Evolutionary conservation across 1,140 invertebrate genomes (phyloP), one percentile per base, ranked within the genome.

Genomic region (Sarcophaga bullata): DNA sequence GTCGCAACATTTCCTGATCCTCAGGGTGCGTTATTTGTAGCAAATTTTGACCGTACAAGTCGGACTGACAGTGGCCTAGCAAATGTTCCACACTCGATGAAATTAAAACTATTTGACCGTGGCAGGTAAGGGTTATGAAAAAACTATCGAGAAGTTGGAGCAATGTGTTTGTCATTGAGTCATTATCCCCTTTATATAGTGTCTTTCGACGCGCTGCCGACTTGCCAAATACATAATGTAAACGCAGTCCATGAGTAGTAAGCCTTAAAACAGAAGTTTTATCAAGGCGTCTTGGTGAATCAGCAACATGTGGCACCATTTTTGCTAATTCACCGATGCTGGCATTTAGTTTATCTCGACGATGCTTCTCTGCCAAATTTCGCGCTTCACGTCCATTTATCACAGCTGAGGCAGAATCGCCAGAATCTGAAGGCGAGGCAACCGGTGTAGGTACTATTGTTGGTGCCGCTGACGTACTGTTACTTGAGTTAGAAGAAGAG

Each of bases 191-290:
- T 1, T 85, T 83, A 10, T 15, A 19, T 78, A 46, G n/a, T 8
- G 48, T 8, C 8, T 8, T 17, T 52, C 17, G 50, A 0, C 84
- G 85, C 0, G 84, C 76, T 8, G 83, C 80, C 9, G 88, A 88
- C n/a, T 89, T 89, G 13, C 88, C 88, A 84, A 89, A 89, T 1
- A 89, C 86, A 80, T 90, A 89, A 82, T 87, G 84, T 48, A 90
- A 86, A n/a, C 92, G 86, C 13, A 97, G 90, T 85, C 94, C 95
- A 80, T 96, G 94, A 25, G 96, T 94, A 72, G 96, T 94, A 81
- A 98, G 93, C 80, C 97, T 91, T 3, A 98, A 91, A n/a, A 98
- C 94, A 25, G 95, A 96, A 8, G 97, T 97, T 90, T 98, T 98
- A 91, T 98, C 97, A 85, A 97, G 91, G 83, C 94, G 94, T 83